Evolutionary conservation across 2,888 invertebrate genomes (phyloP), one percentile per base, ranked within the genome.

Genomic region (Cyclophora albipunctata): DNA sequence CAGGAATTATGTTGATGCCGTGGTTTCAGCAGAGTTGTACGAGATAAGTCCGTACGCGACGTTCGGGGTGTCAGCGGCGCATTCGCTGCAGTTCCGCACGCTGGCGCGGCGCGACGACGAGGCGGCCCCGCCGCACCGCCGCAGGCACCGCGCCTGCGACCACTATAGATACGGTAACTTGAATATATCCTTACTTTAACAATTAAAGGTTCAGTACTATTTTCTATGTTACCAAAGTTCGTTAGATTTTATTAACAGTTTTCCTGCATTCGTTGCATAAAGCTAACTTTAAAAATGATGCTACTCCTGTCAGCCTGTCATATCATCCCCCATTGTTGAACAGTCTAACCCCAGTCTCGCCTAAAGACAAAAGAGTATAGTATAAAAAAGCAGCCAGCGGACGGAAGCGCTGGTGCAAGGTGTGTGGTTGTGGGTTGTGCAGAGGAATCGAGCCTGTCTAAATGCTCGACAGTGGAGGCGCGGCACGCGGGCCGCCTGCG

Each of bases 1-100:
- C 20, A 1, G 20, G 20, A 20, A 20, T 20, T 20, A 20, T 20
- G 20, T 20, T 20, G 20, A 20, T 20, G 20, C 20, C 20, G 20
- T 48, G 34, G 43, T 45, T 58, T 3, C 69, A 82, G 73, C 83
- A 90, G 94, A 94, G 80, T 90, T 94, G 89, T 94, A 94, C 81
- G 94, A 94, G 85, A 94, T 94, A 66, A 94, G 93, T 65, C 94
- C 94, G 40, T 94, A 94, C 81, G 94, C 94, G 52, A 94, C 94
- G 53, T 94, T 94, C 79, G 94, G 93, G 65, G 84, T 78, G 58
- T 76, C 78, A 20, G 80, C 78, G 46, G 89, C 93, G 59, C 94
- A 94, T 73, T 93, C 94, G 53, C 92, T 94, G 87, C 94, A 94
- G 75, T 93, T 94, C 79, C 93, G 94, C 70, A 94, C 94, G 53